Evolutionary conservation across 2,113 vertebrate genomes (phyloP), one percentile per base, ranked within the genome.

Genomic region (Litocranius walleri): DNA sequence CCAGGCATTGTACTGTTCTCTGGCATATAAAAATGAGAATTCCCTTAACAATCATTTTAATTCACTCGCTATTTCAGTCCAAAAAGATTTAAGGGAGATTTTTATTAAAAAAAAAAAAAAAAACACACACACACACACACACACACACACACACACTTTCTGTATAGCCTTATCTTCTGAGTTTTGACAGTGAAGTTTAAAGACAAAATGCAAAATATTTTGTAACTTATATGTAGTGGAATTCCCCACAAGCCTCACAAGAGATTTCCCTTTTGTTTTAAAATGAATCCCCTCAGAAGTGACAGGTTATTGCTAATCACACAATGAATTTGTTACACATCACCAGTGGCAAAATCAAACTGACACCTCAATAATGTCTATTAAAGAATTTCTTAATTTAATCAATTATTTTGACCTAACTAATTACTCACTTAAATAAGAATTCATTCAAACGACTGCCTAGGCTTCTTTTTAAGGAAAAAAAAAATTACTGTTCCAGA

Each of bases 321-420:
- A 85, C 84, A 96, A 83, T 88, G 59, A 94, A 91, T 96, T 25
- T 67, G 57, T 87, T 93, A 96, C 3, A 5, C 82, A 87, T 91
- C 89, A 95, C 71, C 40, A 90, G 71, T 30, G 88, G 88, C 59
- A 89, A 95, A 96, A 81, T 96, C 94, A 92, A 89, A 92, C 40
- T 96, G 92, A 97, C 88, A 97, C 88, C 90, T 96, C 96, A 97
- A 97, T 98, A 97, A 88, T 33, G 54, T 85, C 64, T 98, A 95
- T 91, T 97, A 91, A 98, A 97, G 82, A 97, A 97, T 96, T 88
- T 52, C 93, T 98, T 95, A 94, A 96, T 90, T 74, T 94, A 97
- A 30, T 36, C 97, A 97, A 98, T 94, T 98, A 97, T 98, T 98
- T 97, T 98, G 92, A 98, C 81, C 94, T 86, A 96, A 83, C 57